These are phyloP conservation scores for Syngnathus typhle DNA, from an alignment of 2,113 vertebrate species.

Conservation along the genomic window DNA sequence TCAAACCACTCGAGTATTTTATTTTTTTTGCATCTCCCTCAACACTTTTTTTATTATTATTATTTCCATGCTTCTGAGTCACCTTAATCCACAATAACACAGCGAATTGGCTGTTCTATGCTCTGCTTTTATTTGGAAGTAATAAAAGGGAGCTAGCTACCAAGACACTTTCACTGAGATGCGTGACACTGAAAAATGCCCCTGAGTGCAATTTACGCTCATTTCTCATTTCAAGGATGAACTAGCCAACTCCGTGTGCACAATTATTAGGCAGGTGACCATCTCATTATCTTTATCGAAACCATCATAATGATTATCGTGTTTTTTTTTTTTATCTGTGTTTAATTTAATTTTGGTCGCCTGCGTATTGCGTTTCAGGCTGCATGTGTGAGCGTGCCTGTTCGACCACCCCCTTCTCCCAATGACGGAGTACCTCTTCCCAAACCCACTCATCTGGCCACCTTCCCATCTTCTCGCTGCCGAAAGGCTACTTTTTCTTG, in stretches of 20 bases:
- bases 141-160: conserved; percentile 31
- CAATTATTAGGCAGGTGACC: too few species aligned
- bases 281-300: too few species aligned
- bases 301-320: too few species aligned
- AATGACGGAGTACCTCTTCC: conserved; percentile 45
- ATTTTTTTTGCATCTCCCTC: not conserved
- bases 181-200: conserved; percentile 28
- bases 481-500: conserved; percentile 33
- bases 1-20: conserved; percentile 27
- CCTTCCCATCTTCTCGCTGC: conserved; percentile 36
- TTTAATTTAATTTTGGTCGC: conserved; percentile 13
- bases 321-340: too few species aligned
- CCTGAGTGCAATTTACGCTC: conserved; percentile 52
- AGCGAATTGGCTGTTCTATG: conserved; percentile 35
- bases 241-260: not conserved
- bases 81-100: conserved; percentile 46
- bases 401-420: conserved; percentile 38
- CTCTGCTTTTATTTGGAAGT: conserved; percentile 32
- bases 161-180: conserved; percentile 28
- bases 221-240: conserved; percentile 15
- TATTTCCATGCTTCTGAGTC: conserved; percentile 1
- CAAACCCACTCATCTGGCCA: conserved; percentile 42
- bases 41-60: conserved; percentile 18
- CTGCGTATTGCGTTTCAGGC: conserved; percentile 38
- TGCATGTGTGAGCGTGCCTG: conserved; percentile 21